A percentile compares a stretch with the other conserved stretches of the same genome.
These are phyloP conservation scores for Ornithoptera priamus DNA, from an alignment of 2,888 invertebrate genomes.

Conservation along the genomic window DNA sequence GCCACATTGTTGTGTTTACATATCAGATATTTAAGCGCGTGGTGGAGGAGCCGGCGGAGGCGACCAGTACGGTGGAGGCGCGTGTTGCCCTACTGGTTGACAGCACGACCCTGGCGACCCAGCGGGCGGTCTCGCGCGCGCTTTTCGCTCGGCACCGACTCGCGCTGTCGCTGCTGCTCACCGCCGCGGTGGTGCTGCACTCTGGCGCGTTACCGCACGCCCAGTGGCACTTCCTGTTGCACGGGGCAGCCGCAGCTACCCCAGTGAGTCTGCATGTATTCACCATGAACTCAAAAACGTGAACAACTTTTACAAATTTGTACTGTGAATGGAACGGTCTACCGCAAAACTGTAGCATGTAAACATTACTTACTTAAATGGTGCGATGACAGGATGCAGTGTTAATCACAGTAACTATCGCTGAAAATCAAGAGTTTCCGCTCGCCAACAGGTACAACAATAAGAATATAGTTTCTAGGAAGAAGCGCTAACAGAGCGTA, in stretches of 20 bases:
- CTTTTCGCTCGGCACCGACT: slow-evolving; percentile 95
- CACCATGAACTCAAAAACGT: no score
- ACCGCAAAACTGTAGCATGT: no score
- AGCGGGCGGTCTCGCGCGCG: slow-evolving; percentile 93
- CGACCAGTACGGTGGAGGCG: slow-evolving; percentile 9
- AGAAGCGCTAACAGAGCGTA: no score
- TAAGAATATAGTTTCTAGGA: no score
- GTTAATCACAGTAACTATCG: no score
- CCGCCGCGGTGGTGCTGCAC: slow-evolving; percentile 86
- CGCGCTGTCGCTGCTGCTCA: slow-evolving; percentile 91
- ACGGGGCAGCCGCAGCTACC: slow-evolving; percentile 11
- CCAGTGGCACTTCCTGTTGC: slow-evolving; percentile 89
- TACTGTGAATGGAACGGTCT: no score
- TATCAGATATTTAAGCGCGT: slow-evolving; percentile 26
- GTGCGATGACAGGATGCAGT: no score
- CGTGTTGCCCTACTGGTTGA: slow-evolving; percentile 17
- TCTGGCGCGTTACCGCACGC: slow-evolving; percentile 78
- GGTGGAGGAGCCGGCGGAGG: slow-evolving; percentile 14
- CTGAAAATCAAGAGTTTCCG: no score
- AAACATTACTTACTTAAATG: no score
- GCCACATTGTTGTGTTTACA: neutral
- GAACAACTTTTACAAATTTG: no score
- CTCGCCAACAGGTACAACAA: no score
- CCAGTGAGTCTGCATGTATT: neutral
- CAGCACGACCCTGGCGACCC: slow-evolving; percentile 84